Evolutionary conservation across 2,888 invertebrate genomes (phyloP), one percentile per base, ranked within the genome.

Genomic region (Eledone cirrhosa): DNA sequence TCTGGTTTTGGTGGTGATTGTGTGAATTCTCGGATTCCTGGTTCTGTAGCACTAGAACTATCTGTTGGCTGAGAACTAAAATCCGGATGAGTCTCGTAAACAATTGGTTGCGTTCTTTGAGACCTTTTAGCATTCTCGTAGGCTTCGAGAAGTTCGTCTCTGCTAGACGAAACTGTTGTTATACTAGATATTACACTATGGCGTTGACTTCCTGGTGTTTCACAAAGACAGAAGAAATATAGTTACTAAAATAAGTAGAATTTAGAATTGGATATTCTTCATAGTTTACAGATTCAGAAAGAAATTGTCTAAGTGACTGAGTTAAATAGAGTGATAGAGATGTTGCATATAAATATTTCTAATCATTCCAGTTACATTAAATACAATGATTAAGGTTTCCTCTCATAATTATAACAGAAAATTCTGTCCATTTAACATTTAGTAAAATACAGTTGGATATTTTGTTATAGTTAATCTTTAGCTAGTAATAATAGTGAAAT

Each of bases 1-100:
- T 89, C 87, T 33, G 88, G 88, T 67, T 85, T 86, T 4, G 89
- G 89, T 8, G 89, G 89, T 13, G 86, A 86, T 83, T 89, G 88
- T 7, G 89, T 89, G 79, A 89, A 89, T 81, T 86, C 82, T 24
- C 87, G 84, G 31, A 89, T 89, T 13, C 89, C 89, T 1, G 88
- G 87, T 79, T 89, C 89, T 11, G 89, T 89, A 47, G 86, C 86
- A 76, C 76, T 76, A 8, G 88, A 88, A 77, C 88, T 88, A 79
- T 88, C 88, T 19, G 89, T 88, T 47, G 87, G 87, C 76, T 88
- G 87, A 29, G 88, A 85, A 76, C 84, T 81, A 5, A 84, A 83
- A 77, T 86, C 85, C 0, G 82, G 84, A 4, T 77, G 82, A 19
- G 86, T 86, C 81, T 88, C 88, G 78, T 87, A 88, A 69, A 87